Evolutionary conservation across 1,140 invertebrate genomes (phyloP).

Genomic region (Philopotamus ludificatus): DNA sequence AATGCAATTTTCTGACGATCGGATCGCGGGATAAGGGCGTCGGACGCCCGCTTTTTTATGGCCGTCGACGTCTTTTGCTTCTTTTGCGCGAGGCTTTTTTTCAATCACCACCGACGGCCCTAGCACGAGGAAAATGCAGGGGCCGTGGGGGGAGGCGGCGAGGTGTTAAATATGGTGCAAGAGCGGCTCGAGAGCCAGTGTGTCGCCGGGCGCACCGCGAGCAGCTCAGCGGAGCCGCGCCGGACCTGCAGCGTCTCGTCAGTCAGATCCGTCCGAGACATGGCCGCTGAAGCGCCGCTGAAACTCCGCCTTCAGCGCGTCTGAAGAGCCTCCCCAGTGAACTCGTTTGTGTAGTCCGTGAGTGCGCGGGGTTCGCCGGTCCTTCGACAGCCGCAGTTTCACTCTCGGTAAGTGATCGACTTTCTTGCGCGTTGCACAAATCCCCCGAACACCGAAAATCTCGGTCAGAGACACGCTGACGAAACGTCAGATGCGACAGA

Average conservation of each 20-base stretch:
- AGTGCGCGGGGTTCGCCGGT: neutral
- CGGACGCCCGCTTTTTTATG: no score
- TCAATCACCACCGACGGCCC: no score
- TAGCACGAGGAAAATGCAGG: neutral
- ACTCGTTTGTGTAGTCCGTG: constrained; percentile 1
- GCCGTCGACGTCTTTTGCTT: no score
- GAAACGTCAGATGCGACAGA: neutral
- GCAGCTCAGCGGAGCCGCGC: neutral
- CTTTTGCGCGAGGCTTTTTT: no score
- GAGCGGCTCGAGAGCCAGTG: neutral
- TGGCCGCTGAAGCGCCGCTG: no score
- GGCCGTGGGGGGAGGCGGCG: neutral
- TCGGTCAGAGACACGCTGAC: neutral
- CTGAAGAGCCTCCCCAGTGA: neutral
- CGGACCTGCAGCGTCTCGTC: neutral
- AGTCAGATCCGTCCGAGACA: no score
- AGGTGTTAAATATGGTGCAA: constrained; percentile 1
- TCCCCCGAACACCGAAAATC: neutral
- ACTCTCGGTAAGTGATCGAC: constrained; percentile 9
- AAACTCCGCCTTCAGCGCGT: neutral
- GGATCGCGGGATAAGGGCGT: no score
- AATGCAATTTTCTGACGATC: no score
- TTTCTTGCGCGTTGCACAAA: neutral
- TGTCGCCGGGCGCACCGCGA: constrained; percentile 9
- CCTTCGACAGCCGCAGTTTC: neutral